These are phyloP conservation scores for Acanthurus tractus DNA, from an alignment of 2,797 vertebrate genomes.

Conservation along the genomic window DNA sequence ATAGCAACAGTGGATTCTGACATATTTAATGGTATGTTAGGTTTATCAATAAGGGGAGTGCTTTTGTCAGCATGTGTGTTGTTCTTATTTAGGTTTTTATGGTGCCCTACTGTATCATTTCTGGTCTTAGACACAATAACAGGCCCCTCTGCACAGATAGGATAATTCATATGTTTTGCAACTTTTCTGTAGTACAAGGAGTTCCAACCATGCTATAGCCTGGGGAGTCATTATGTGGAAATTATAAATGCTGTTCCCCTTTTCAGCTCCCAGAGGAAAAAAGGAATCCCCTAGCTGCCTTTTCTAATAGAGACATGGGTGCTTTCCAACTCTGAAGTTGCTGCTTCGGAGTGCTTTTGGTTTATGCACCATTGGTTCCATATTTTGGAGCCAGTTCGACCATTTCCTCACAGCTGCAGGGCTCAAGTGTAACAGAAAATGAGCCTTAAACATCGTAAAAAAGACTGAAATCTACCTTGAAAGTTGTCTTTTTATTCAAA, in stretches of 20 bases:
- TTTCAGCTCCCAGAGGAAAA: slow-evolving; percentile 45
- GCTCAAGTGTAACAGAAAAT: slow-evolving; percentile 17
- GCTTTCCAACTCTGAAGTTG: slow-evolving; percentile 48
- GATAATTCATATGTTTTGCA: slow-evolving; percentile 35
- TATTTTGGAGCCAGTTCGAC: slow-evolving; percentile 39
- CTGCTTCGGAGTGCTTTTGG: slow-evolving; percentile 28
- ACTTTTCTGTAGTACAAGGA: slow-evolving; percentile 27
- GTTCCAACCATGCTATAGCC: slow-evolving; percentile 30
- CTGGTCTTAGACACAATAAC: background rate
- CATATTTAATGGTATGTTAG: slow-evolving; percentile 23
- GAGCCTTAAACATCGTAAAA: slow-evolving; percentile 3
- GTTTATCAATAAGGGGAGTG: background rate
- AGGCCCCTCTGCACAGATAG: slow-evolving; percentile 11
- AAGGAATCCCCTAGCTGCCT: slow-evolving; percentile 50
- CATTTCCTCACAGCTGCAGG: slow-evolving; percentile 20
- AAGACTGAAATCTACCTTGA: background rate
- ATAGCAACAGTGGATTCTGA: slow-evolving; percentile 17
- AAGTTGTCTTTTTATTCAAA: background rate
- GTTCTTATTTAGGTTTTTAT: background rate
- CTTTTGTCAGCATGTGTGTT: background rate
- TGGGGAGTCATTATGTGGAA: slow-evolving; percentile 57
- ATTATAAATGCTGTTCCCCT: slow-evolving; percentile 46
- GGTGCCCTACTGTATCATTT: slow-evolving; percentile 16
- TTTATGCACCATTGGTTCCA: slow-evolving; percentile 29
- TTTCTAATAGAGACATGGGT: slow-evolving; percentile 41